Evolutionary conservation across 2,113 vertebrate species (phyloP).

Genomic region (Colinus virginianus): DNA sequence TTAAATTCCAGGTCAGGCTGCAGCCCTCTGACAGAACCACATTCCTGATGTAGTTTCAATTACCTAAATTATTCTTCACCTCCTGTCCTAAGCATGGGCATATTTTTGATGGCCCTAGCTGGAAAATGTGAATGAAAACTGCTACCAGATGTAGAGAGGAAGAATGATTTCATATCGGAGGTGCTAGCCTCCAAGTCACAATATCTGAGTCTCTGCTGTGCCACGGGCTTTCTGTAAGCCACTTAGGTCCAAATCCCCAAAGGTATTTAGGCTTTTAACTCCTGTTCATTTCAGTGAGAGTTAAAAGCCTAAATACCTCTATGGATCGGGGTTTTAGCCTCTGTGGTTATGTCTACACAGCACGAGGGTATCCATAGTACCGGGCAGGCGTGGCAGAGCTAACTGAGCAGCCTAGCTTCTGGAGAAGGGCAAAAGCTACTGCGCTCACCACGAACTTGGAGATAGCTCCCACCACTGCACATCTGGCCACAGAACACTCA

Average conservation of each 20-base stretch:
- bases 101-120: constrained; percentile 60
- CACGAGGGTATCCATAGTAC: not conserved
- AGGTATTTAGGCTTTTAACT: constrained; percentile 75
- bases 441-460: not conserved
- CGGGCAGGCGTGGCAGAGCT: not conserved
- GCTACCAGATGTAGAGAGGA: constrained; percentile 68
- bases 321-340: constrained; percentile 29
- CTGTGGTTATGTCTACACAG: constrained; percentile 37
- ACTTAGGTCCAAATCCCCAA: constrained; percentile 71
- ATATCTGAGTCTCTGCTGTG: constrained; percentile 39
- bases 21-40: constrained; percentile 62
- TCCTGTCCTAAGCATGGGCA: constrained; percentile 59
- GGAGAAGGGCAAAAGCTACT: not conserved
- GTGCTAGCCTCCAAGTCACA: constrained; percentile 22
- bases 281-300: constrained; percentile 61
- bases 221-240: constrained; percentile 62
- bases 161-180: constrained; percentile 17
- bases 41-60: constrained; percentile 72
- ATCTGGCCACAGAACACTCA: not conserved
- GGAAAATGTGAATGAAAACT: constrained; percentile 66
- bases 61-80: constrained; percentile 72
- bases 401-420: not conserved
- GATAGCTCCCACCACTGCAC: not conserved
- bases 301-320: constrained; percentile 62
- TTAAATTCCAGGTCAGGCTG: constrained; percentile 70